phyloP scores from a whole-genome alignment of 2,113 vertebrate species.

The Lutjanus erythropterus region DNA sequence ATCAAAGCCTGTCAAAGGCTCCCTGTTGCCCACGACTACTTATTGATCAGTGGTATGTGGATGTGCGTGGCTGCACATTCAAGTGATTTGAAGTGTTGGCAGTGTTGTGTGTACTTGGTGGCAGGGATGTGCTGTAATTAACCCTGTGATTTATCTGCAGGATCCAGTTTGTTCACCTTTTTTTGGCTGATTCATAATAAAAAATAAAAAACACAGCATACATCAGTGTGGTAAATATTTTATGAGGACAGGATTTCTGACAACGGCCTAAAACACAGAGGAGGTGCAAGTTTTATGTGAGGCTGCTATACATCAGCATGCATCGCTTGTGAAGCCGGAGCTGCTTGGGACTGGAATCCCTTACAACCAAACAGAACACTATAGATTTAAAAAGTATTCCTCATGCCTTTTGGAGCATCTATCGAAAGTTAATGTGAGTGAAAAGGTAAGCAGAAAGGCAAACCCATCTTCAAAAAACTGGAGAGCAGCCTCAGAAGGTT shows the following conservation, averaged over 20 bases:
- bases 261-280: constrained; percentile 8
- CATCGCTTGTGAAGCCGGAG: background rate
- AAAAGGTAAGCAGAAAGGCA: constrained; percentile 43
- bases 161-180: background rate
- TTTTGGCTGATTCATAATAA: constrained; percentile 10
- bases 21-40: constrained; percentile 17
- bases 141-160: constrained; percentile 5
- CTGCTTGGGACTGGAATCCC: background rate
- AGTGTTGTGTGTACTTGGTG: background rate
- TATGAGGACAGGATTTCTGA: constrained; percentile 9
- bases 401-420: constrained; percentile 15
- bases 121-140: background rate
- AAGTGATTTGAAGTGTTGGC: constrained; percentile 12
- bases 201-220: background rate
- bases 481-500: constrained; percentile 45
- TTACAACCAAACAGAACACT: constrained; percentile 5
- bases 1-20: constrained; percentile 39
- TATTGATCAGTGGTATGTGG: constrained; percentile 38
- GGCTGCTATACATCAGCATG: background rate
- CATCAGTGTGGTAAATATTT: constrained; percentile 27
- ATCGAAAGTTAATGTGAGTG: constrained; percentile 43
- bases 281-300: background rate
- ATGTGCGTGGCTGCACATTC: constrained; percentile 29
- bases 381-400: constrained; percentile 20
- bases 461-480: constrained; percentile 38